Evolutionary conservation across 2,113 vertebrate species (phyloP), one percentile per base, ranked within the genome.

Genomic region (Podarcis muralis): DNA sequence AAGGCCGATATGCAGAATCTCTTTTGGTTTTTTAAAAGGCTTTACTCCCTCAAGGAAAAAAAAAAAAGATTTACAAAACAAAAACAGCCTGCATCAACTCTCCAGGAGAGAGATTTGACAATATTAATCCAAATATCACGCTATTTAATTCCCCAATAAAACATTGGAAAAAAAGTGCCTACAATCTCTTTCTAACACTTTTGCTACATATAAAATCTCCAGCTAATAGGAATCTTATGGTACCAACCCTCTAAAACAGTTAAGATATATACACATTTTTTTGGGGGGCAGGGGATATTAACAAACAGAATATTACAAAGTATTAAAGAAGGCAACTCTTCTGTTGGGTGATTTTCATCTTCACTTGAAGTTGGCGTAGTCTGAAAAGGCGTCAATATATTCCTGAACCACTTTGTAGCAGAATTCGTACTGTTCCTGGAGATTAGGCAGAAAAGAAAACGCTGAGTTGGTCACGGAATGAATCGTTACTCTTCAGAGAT

Each of bases 381-480:
- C 99, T 93, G 99, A 99, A 97, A 99, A 99, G 81, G 99, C 99
- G 93, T 99, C 99, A n/a, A 99, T 99, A 40, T 99, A 99, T 91
- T 99, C 98, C 96, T 99, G 99, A 96, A 99, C 99, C 97, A 99
- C 99, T 97, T 99, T 99, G 98, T 99, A 99, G 97, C 99, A 99
- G 98, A 99, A 99, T 96, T 99, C 99, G 81, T 99, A 99, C 98
- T 99, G 99, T 97, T 99, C 99, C 99, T 99, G 96, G 0, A 71
- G 90, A 82, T 0, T 2, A 30, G 16, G 8, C 78, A 37, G 79
- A 43, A 32, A 69, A 72, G 65, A 92, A 83, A 87, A 1, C 1
- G 0, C 7, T 0, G 69, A 0, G 0, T 93, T 0, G 96, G 3
- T 0, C 0, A 11, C 1, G 6, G 18, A 81, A 85, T 40, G 9